Percentiles rank a stretch among this genome's conserved stretches.
Conservation (phyloP, 2,797 vertebrate genomes). For the Trematomus bernacchii region DNA sequence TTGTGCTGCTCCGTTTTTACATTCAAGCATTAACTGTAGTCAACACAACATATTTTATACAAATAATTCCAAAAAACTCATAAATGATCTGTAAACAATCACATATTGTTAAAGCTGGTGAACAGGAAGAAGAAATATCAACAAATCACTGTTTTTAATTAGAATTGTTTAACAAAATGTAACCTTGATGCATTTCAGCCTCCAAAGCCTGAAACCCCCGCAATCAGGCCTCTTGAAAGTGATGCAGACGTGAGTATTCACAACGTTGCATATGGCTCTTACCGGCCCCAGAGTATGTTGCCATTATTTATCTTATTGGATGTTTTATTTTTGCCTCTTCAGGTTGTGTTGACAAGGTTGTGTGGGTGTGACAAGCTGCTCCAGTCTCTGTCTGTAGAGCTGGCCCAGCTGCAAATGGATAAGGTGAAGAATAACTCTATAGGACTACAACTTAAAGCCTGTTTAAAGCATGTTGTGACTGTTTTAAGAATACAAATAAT, state of each 20-base stretch:
- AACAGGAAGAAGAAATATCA: neutral
- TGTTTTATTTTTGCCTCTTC: constrained; percentile 41
- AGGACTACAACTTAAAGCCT: neutral
- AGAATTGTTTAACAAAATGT: neutral
- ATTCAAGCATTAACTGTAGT: neutral
- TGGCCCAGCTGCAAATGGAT: constrained; percentile 88
- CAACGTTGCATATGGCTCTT: neutral
- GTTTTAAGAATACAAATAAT: neutral
- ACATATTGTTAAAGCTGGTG: neutral
- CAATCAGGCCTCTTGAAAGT: constrained; percentile 79
- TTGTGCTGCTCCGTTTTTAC: constrained; percentile 13
- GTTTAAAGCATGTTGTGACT: neutral
- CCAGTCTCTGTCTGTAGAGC: constrained; percentile 87
- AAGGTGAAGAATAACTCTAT: constrained; percentile 81
- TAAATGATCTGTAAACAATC: neutral
- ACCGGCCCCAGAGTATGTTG: neutral
- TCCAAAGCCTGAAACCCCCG: constrained; percentile 70
- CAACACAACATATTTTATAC: neutral
- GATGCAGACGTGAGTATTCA: constrained; percentile 83
- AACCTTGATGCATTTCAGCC: constrained; percentile 63
- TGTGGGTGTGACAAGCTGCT: constrained; percentile 93
- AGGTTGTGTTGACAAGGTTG: constrained; percentile 91
- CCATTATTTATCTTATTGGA: neutral
- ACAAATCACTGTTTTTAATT: neutral
- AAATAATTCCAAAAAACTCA: neutral